These are phyloP conservation scores for Willowsia nigromaculata DNA, from an alignment of 2,888 invertebrate species.

Conservation along the genomic window DNA sequence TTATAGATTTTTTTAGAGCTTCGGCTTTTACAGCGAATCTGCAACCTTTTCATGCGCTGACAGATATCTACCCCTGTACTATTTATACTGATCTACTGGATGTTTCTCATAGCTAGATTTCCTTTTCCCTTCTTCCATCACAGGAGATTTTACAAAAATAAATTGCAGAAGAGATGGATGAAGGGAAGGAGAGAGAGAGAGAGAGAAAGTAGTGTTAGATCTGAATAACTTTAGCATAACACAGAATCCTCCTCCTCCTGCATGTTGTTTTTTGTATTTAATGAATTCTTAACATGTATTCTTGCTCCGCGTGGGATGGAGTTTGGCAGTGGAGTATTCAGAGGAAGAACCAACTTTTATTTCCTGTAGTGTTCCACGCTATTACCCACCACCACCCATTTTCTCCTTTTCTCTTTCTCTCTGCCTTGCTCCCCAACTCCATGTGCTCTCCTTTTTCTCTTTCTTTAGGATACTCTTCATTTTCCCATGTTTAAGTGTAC, in stretches of 20 bases:
- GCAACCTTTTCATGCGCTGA: neutral
- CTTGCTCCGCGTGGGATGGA: conserved; percentile 18
- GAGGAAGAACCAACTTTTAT: conserved; percentile 53
- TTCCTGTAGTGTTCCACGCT: conserved; percentile 62
- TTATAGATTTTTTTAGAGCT: neutral
- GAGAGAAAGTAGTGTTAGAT: conserved; percentile 23
- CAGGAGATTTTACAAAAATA: conserved; percentile 3
- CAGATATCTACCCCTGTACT: neutral
- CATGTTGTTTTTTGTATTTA: conserved; percentile 44
- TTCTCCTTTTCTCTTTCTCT: neutral
- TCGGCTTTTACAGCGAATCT: neutral
- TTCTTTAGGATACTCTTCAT: neutral
- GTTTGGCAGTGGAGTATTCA: conserved; percentile 26
- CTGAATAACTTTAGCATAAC: conserved; percentile 41
- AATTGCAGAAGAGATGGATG: conserved; percentile 16
- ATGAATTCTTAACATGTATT: conserved; percentile 53
- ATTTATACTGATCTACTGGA: neutral
- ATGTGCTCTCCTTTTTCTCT: neutral
- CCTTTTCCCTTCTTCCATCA: neutral
- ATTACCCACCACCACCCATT: conserved; percentile 50
- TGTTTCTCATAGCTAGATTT: neutral
- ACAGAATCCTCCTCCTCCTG: conserved; percentile 6
- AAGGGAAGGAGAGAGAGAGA: neutral
- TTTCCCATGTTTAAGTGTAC: neutral
- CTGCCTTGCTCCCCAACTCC: neutral